Base-by-base conservation (phyloP, 1,140 invertebrate genomes). In the Euura saliciscinereae region DNA sequence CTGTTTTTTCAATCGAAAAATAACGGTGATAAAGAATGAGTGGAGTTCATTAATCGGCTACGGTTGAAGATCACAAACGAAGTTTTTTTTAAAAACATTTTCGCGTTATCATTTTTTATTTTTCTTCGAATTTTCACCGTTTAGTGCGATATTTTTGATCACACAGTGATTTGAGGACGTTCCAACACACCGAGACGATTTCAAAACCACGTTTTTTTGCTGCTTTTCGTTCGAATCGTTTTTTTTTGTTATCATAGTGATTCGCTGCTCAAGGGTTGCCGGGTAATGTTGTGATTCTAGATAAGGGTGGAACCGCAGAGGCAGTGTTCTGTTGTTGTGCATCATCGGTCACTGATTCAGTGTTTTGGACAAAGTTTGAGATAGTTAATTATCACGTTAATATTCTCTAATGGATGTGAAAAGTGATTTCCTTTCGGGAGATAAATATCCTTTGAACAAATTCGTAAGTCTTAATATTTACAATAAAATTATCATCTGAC, bases 161-260 rank as follows among this genome's bases (percentile, higher is more conserved):
- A 0, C 28, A 28, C 28, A 1, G 28, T 28, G 28, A 28, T 28
- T 28, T 28, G 28, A 28, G 28, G 28, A 28, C 28, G 28, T 28
- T 28, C 28, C 28, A 28, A 28, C 28, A 28, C 0, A 28, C 28
- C 0, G 28, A 28, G 28, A 28, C 28, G 28, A 28, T 28, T 28
- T 28, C 1, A 28, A 28, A 28, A 28, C 78, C 77, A 75, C 76
- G 80, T 75, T 81, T 76, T 81, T 81, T 82, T 80, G 78, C 81
- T 83, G 80, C 74, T 77, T 80, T 82, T 70, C 65, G 70, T 72
- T 65, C 64, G 72, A 72, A 73, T 77, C 68, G 28, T 0, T 28
- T 28, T 28, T 28, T 28, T 28, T n/a, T n/a, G n/a, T n/a, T 28
- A 28, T 28, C 28, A 1, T 28, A 28, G 28, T 28, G 28, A 59